Conservation (phyloP, 1,140 invertebrate species). For the Papilio dardanus region DNA sequence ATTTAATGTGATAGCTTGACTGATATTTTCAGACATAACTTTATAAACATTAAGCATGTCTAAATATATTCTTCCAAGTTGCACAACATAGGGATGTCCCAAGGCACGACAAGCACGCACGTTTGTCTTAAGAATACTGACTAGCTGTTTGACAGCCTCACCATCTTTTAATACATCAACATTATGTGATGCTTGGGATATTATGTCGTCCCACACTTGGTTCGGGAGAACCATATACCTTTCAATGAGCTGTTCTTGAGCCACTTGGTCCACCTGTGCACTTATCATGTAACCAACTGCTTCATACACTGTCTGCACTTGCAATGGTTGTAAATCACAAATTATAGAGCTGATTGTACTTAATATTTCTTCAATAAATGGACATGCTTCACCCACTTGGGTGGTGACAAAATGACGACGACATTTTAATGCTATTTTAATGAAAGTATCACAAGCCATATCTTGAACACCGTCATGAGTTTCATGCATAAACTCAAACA, state of each 20-base stretch:
- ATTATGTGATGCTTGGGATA: constrained; percentile 97
- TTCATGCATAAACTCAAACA: constrained; percentile 99
- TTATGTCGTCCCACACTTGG: constrained; percentile 99
- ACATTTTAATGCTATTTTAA: constrained; percentile 99
- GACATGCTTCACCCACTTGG: constrained; percentile 97
- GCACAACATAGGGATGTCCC: constrained; percentile 97
- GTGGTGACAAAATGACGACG: constrained; percentile 98
- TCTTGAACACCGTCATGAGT: constrained; percentile 99
- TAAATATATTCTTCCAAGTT: constrained; percentile 97
- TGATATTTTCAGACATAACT: constrained; percentile 99
- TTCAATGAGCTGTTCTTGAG: constrained; percentile 97
- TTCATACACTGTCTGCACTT: constrained; percentile 99
- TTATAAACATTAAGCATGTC: constrained; percentile 99
- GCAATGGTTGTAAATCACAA: constrained; percentile 98
- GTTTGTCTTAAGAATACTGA: constrained; percentile 99
- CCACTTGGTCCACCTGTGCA: constrained; percentile 94
- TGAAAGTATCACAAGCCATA: constrained; percentile 99
- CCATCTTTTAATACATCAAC: constrained; percentile 98
- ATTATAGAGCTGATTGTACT: constrained; percentile 98
- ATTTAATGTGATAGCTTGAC: constrained; percentile 96
- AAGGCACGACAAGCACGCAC: constrained; percentile 98
- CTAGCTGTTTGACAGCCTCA: constrained; percentile 98
- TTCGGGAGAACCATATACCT: constrained; percentile 99
- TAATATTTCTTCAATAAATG: constrained; percentile 99
- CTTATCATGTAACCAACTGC: constrained; percentile 99